phyloP scores from a whole-genome alignment of 2,797 vertebrate genomes.

The Urophycis tenuis region DNA sequence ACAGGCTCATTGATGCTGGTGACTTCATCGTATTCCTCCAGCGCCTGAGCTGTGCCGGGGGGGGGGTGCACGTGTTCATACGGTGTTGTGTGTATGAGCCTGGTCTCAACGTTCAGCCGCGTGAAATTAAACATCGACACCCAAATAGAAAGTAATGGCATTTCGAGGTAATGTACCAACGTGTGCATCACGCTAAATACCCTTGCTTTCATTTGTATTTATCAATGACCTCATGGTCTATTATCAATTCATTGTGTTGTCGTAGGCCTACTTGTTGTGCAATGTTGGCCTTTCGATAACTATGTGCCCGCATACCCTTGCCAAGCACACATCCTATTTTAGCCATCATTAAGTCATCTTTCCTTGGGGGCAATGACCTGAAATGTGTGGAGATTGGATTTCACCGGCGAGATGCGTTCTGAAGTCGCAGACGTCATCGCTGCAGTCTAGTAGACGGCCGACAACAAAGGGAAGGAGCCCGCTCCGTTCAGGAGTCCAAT shows the following conservation, averaged over 20 bases:
- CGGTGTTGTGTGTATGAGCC: neutral
- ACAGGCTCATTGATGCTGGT: neutral
- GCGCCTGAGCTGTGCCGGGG: neutral
- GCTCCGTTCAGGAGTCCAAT: conserved; percentile 33
- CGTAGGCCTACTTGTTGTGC: neutral
- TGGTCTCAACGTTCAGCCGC: neutral
- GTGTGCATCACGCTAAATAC: neutral
- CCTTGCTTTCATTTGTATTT: neutral
- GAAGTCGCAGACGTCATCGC: conserved; percentile 48
- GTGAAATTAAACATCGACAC: neutral
- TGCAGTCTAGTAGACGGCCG: conserved; percentile 54
- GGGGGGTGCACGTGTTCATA: neutral
- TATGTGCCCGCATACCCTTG: neutral
- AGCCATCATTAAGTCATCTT: conserved; percentile 6
- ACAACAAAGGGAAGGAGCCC: conserved; percentile 61
- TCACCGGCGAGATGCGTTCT: conserved; percentile 9
- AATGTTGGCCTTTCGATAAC: neutral
- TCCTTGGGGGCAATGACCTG: conserved; percentile 5
- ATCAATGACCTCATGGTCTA: neutral
- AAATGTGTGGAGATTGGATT: conserved; percentile 21
- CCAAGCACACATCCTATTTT: neutral
- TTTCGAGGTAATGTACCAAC: neutral
- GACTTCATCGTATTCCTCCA: neutral
- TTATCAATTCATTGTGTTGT: neutral
- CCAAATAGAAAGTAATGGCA: neutral